Base-by-base conservation (phyloP, 2,888 invertebrate species). In the Stegana nigrithorax region DNA sequence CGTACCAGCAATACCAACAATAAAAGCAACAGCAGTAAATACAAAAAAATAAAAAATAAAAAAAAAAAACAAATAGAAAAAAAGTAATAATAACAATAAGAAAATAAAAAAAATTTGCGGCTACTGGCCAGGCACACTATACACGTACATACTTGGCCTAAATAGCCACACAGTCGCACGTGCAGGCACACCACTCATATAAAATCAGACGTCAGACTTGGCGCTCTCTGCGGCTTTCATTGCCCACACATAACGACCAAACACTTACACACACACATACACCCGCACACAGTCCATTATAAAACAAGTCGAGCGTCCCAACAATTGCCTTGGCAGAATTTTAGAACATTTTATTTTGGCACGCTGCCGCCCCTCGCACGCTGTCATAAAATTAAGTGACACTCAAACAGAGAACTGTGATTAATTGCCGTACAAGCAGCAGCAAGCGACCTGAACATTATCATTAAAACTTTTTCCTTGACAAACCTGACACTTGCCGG, bases 381-480 rank as follows among this genome's bases (percentile, higher is more conserved):
- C 56, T 12, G 67, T 47, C 73, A 72, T 73, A 76, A 75, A 75
- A 65, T 69, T 69, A 75, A 77, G 75, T 77, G 76, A 74, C 75
- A 77, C 74, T 73, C 71, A 70, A 71, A 57, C 51, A 29, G 39
- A 60, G 60, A 47, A 63, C 76, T 72, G 74, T 76, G 76, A 76
- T 76, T 76, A 76, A 76, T 76, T 76, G 77, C 70, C 71, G 50
- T 65, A 65, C 62, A 44, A 62, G 65, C 29, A 53, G 63, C 57
- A 56, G 64, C 26, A 47, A 53, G 65, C 62, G 58, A 68, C 72
- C 70, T 73, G 67, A 73, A 69, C 73, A 67, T 69, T 71, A 69
- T 75, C 75, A 75, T 75, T 75, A 75, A 75, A 75, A 77, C 47
- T 72, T 73, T 64, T 59, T 25, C 59, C 21, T 23, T 25, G 59